Conservation (phyloP, 2,888 invertebrate genomes). For the Noctua fimbriata region DNA sequence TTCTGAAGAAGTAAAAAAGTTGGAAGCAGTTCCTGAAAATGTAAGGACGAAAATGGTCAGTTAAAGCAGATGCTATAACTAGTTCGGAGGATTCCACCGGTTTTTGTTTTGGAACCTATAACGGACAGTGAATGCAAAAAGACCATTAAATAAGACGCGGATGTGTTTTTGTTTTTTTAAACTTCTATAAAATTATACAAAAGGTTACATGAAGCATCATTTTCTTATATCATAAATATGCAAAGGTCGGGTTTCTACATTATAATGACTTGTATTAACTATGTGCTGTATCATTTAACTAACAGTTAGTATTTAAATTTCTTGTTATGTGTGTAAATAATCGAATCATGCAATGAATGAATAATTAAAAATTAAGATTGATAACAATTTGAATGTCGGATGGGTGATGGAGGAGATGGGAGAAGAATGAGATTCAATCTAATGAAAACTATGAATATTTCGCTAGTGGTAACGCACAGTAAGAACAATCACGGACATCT, state of each 20-base stretch:
- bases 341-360: neutral
- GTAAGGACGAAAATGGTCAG: too few relatives aligned
- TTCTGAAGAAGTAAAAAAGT: slow-evolving; percentile 2
- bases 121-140: neutral
- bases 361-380: neutral
- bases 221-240: slow-evolving; percentile 26
- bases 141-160: neutral
- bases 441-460: neutral
- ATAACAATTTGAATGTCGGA: neutral
- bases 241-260: slow-evolving; percentile 45
- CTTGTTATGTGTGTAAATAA: slow-evolving; percentile 11
- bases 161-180: neutral
- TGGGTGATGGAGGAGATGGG: neutral
- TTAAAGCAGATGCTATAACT: too few relatives aligned
- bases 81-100: neutral
- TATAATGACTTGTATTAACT: slow-evolving; percentile 34
- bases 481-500: too few relatives aligned
- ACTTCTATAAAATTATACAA: neutral
- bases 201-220: neutral
- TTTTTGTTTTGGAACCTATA: neutral
- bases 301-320: slow-evolving; percentile 13
- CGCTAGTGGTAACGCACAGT: neutral
- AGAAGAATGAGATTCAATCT: neutral
- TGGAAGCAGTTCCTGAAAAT: neutral
- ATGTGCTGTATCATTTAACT: slow-evolving; percentile 27